Evolutionary conservation across 1,140 invertebrate genomes (phyloP).

Genomic region (Drosophila willistoni): DNA sequence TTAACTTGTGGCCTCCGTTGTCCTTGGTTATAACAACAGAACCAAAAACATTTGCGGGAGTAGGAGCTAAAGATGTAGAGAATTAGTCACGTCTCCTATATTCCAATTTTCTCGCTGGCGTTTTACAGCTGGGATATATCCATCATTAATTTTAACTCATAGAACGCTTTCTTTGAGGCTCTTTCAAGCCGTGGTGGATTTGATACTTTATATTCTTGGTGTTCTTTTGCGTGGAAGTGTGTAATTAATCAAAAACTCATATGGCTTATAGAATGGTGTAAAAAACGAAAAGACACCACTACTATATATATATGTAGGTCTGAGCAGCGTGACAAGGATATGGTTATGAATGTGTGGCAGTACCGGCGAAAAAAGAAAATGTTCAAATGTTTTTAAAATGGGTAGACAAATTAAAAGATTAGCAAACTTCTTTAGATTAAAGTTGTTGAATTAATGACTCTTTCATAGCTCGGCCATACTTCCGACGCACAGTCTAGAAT

Average conservation of each 20-base stretch:
- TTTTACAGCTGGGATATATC: constrained; percentile 41
- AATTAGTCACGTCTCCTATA: constrained; percentile 60
- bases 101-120: constrained; percentile 68
- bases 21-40: constrained; percentile 48
- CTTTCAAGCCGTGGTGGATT: constrained; percentile 19
- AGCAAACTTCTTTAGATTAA: no score
- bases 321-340: constrained; percentile 73
- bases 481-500: no score
- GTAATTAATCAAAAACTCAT: constrained; percentile 81
- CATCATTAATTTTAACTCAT: constrained; percentile 73
- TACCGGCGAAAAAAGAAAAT: no score
- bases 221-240: constrained; percentile 78
- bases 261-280: constrained; percentile 21
- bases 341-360: constrained; percentile 21
- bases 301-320: constrained; percentile 3
- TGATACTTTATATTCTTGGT: constrained; percentile 37
- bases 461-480: no score
- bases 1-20: constrained; percentile 73
- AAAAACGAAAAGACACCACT: constrained; percentile 17
- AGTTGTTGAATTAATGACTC: no score
- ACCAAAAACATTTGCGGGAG: background rate
- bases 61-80: constrained; percentile 26
- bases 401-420: no score
- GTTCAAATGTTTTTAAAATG: background rate
- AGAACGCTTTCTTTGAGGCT: constrained; percentile 57